A percentile compares a stretch with the other conserved stretches of the same genome.
Conservation (phyloP, 2,113 vertebrate genomes). For the Rousettus leschenaultii region DNA sequence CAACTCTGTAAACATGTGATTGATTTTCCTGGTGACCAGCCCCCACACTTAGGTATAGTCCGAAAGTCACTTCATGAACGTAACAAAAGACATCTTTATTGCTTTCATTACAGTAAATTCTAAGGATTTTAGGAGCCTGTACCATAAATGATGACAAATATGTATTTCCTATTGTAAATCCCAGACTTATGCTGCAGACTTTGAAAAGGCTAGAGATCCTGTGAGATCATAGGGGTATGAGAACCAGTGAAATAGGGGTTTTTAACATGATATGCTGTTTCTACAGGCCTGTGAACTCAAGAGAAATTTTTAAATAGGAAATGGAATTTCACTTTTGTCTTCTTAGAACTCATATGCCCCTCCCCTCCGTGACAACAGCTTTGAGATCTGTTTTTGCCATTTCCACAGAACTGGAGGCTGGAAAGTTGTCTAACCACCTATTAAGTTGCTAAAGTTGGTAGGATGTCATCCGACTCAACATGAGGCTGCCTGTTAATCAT, state of each 20-base stretch:
- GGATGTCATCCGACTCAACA: background rate
- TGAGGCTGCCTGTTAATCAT: background rate
- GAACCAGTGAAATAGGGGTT: background rate
- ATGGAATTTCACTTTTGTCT: background rate
- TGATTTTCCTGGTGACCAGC: background rate
- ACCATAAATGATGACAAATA: background rate
- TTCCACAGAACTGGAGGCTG: background rate
- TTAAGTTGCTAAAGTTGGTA: background rate
- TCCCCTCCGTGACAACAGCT: no score
- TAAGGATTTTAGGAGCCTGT: background rate
- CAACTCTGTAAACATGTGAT: background rate
- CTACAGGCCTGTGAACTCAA: background rate
- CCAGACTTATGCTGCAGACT: background rate
- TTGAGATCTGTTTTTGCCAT: background rate
- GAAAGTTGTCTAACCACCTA: background rate
- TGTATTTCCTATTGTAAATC: background rate
- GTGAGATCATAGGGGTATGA: background rate
- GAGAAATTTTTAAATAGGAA: background rate
- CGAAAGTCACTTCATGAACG: background rate
- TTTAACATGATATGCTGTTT: background rate
- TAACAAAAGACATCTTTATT: background rate
- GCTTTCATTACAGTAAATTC: background rate
- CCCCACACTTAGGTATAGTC: background rate
- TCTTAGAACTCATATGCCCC: background rate
- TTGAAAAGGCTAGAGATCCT: background rate